phyloP scores from a whole-genome alignment of 2,113 vertebrate species.

The Hiodon alosoides region DNA sequence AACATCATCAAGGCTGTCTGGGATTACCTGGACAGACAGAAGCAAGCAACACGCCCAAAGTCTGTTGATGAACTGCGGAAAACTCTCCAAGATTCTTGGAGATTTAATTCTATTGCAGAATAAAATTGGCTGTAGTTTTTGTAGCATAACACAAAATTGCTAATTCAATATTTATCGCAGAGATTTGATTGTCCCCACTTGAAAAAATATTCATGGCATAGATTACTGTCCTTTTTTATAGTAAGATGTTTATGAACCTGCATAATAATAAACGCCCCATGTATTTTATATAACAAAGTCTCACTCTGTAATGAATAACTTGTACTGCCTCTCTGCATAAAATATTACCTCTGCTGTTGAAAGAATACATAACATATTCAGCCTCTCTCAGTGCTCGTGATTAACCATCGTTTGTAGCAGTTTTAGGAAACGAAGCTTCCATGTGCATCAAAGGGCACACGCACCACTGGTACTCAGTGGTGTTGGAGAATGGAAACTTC shows the following conservation, averaged over 20 bases:
- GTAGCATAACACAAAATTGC: not conserved
- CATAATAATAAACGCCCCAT: conserved; percentile 5
- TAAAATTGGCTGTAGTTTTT: no score
- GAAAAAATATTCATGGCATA: not conserved
- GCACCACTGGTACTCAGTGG: not conserved
- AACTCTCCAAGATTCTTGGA: no score
- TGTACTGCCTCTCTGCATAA: not conserved
- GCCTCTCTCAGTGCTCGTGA: not conserved
- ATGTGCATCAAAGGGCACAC: not conserved
- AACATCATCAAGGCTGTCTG: no score
- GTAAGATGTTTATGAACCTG: not conserved
- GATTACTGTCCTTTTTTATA: not conserved
- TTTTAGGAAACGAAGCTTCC: not conserved
- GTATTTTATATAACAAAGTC: conserved; percentile 7
- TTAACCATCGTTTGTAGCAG: not conserved
- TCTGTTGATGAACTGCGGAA: no score
- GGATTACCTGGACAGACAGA: no score
- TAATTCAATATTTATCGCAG: not conserved
- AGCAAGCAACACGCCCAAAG: no score
- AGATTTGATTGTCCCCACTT: not conserved
- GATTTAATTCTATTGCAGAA: no score
- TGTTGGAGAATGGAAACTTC: not conserved
- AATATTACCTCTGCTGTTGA: not conserved
- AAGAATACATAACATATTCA: not conserved
- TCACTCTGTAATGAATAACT: conserved; percentile 3